These are phyloP conservation scores for Perizoma affinitatum DNA, from an alignment of 2,888 invertebrate genomes.

Conservation along the genomic window DNA sequence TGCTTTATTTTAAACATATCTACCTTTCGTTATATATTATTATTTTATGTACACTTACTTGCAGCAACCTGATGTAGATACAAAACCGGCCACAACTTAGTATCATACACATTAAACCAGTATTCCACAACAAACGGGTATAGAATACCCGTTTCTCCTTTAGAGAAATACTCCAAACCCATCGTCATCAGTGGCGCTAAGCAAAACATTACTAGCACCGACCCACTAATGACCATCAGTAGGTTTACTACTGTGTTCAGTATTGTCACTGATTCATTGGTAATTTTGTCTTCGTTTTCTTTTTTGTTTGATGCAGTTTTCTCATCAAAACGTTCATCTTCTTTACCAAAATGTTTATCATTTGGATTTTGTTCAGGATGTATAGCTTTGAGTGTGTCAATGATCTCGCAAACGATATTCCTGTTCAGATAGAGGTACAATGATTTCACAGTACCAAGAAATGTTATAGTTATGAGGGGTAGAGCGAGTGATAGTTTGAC, in stretches of 20 bases:
- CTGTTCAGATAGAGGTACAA: slow-evolving; percentile 49
- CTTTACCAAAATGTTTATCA: slow-evolving; percentile 10
- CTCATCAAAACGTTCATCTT: slow-evolving; percentile 1
- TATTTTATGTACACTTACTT: slow-evolving; percentile 51
- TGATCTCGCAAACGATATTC: slow-evolving; percentile 43
- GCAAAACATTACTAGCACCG: slow-evolving; percentile 53
- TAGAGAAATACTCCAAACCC: slow-evolving; percentile 47
- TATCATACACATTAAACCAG: slow-evolving; percentile 54
- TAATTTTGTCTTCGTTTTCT: slow-evolving; percentile 41
- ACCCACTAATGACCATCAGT: slow-evolving; percentile 38
- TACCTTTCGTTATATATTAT: too few relatives aligned
- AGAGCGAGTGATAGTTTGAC: slow-evolving; percentile 55
- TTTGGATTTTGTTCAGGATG: slow-evolving; percentile 42
- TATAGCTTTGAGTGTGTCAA: slow-evolving; percentile 53
- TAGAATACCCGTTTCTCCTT: slow-evolving; percentile 45
- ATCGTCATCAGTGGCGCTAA: slow-evolving; percentile 53
- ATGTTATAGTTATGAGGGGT: slow-evolving; percentile 58
- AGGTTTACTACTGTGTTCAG: slow-evolving; percentile 47
- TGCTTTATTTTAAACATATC: too few relatives aligned
- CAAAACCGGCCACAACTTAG: slow-evolving; percentile 50
- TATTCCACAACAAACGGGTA: slow-evolving; percentile 62
- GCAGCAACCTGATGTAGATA: slow-evolving; percentile 62
- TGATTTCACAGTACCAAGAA: slow-evolving; percentile 56
- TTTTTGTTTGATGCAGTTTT: not conserved
- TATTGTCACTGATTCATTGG: slow-evolving; percentile 45